Evolutionary conservation across 2,113 vertebrate species (phyloP).

Genomic region (Lagopus muta): DNA sequence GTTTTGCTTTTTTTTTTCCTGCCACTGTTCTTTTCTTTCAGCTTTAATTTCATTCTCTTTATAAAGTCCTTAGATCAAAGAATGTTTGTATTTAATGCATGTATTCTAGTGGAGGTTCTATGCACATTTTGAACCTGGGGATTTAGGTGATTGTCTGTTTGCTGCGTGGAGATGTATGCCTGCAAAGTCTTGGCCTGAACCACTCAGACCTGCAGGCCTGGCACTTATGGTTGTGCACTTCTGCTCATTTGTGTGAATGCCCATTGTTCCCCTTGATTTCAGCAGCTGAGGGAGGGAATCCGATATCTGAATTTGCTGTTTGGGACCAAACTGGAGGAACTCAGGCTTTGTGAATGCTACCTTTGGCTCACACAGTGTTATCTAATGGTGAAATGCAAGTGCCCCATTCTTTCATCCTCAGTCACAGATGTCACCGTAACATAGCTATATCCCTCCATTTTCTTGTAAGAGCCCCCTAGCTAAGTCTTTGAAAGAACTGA

Average conservation of each 20-base stretch:
- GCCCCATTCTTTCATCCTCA: neutral
- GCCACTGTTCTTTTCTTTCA: neutral
- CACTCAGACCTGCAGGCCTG: neutral
- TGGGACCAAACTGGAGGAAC: neutral
- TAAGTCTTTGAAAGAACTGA: neutral
- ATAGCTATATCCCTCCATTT: neutral
- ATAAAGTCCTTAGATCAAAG: conserved; percentile 28
- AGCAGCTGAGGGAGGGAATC: neutral
- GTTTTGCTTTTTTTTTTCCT: neutral
- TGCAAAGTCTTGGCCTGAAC: neutral
- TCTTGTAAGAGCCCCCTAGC: neutral
- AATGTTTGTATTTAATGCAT: neutral
- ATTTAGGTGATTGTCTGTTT: neutral
- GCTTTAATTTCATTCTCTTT: conserved; percentile 3
- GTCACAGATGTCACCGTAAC: neutral
- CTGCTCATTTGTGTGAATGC: neutral
- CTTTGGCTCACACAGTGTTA: neutral
- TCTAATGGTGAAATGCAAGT: neutral
- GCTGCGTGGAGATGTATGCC: neutral
- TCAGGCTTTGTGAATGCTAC: neutral
- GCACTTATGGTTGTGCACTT: neutral
- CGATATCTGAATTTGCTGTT: neutral
- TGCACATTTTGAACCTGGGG: neutral
- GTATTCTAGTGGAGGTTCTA: neutral
- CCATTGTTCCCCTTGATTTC: conserved; percentile 21